Base-by-base conservation (phyloP, 2,888 invertebrate genomes). In the Tineola bisselliella region DNA sequence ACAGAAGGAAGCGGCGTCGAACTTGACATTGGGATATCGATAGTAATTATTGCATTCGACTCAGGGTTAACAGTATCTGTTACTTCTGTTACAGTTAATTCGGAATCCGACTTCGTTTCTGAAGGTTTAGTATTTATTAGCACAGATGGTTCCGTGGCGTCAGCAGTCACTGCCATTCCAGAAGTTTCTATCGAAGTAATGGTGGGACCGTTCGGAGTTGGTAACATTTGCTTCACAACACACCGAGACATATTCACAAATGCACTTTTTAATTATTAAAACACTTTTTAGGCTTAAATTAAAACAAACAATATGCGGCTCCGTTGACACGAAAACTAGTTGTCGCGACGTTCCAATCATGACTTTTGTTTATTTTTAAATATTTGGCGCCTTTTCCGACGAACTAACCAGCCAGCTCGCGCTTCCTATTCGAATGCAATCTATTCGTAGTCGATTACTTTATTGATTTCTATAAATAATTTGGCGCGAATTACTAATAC, bases 301-400 rank as follows among this genome's bases (percentile, higher is more conserved):
- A 59, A 38, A 59, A 31, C 25, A 59, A 1, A 48, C 15, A 15
- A 48, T 15, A 48, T 17, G 2, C 8, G 43, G 43, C n/a, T 43
- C 13, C n/a, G 17, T 17, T 48, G 48, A 48, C 48, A 48, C 6
- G 59, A 59, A 31, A 59, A 10, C 59, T 17, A 70, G 67, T 73
- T 84, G 83, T 78, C 83, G 82, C 65, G 70, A 65, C 71, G 81
- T 82, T 86, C 84, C 78, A 83, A 87, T 81, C 79, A 75, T 48
- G 79, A 81, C 69, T 78, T 76, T 83, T 82, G 77, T 84, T 86
- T 84, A 84, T 86, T 84, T 87, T 87, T 86, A 84, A 79, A 48
- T 48, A 83, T 84, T 84, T 84, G 84, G 83, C 83, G 84, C 81
- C 79, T 79, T 75, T 72, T 80, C 75, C 74, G 68, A 17, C 8